Conservation (phyloP, 2,113 vertebrate genomes). For the Procavia capensis region DNA sequence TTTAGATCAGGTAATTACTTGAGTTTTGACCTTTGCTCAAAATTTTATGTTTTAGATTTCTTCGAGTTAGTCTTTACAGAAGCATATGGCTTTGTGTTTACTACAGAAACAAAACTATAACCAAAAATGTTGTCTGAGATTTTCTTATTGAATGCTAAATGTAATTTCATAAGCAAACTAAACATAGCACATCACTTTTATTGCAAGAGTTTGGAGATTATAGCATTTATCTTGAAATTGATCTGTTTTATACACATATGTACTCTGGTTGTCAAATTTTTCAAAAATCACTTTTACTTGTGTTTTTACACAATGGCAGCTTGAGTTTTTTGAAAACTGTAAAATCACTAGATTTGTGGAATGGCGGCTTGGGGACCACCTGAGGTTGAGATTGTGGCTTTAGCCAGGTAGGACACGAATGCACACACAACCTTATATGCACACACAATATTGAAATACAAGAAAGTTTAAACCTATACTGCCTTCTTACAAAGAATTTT, state of each 20-base stretch:
- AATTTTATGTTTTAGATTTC: constrained; percentile 9
- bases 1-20: background rate
- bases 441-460: background rate
- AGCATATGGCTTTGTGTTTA: background rate
- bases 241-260: background rate
- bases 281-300: background rate
- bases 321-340: constrained; percentile 16
- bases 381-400: background rate
- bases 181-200: background rate
- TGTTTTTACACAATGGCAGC: background rate
- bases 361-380: background rate
- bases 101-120: constrained; percentile 18
- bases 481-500: background rate
- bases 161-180: background rate
- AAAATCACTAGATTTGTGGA: background rate
- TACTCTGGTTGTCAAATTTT: background rate
- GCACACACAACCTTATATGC: background rate
- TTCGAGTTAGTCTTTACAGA: constrained; percentile 14
- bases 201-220: background rate
- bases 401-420: background rate
- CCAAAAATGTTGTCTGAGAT: background rate
- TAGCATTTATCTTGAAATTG: background rate
- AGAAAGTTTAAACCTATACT: background rate
- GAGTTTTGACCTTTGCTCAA: background rate
- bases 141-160: constrained; percentile 13